These are phyloP conservation scores for Idaea straminata DNA, from an alignment of 2,888 invertebrate species.

Conservation along the genomic window DNA sequence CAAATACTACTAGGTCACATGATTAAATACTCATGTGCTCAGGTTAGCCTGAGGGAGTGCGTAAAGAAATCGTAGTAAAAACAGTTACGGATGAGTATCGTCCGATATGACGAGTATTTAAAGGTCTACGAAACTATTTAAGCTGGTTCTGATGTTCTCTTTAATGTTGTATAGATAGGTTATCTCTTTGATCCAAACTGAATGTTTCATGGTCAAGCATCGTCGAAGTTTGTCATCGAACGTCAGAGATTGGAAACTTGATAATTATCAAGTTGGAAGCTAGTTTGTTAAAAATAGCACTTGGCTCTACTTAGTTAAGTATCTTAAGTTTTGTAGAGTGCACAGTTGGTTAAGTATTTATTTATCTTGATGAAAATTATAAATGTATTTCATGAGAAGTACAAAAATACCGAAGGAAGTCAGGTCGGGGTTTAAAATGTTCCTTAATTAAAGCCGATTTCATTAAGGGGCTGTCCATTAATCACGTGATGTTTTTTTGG, in stretches of 20 bases:
- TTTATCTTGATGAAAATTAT: not conserved
- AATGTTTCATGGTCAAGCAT: conserved; percentile 22
- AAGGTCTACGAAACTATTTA: not conserved
- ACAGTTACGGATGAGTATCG: not conserved
- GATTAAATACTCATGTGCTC: too few species aligned
- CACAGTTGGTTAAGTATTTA: not conserved
- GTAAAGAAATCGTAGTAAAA: not conserved
- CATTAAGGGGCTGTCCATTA: too few species aligned
- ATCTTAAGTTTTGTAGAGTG: not conserved
- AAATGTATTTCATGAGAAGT: too few species aligned
- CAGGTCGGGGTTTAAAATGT: too few species aligned
- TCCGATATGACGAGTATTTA: not conserved
- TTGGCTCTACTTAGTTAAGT: not conserved
- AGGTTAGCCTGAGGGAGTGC: too few species aligned
- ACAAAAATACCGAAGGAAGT: too few species aligned
- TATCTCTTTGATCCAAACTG: conserved; percentile 6
- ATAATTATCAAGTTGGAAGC: conserved; percentile 27
- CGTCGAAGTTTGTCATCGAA: conserved; percentile 13
- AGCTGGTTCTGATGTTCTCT: not conserved
- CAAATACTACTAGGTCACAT: too few species aligned
- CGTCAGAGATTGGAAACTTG: conserved; percentile 16
- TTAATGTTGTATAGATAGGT: not conserved
- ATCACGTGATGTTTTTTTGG: too few species aligned
- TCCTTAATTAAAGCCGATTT: too few species aligned
- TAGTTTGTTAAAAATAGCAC: conserved; percentile 1